These are phyloP conservation scores for Hymenochirus boettgeri DNA, from an alignment of 2,113 vertebrate genomes.

Conservation along the genomic window DNA sequence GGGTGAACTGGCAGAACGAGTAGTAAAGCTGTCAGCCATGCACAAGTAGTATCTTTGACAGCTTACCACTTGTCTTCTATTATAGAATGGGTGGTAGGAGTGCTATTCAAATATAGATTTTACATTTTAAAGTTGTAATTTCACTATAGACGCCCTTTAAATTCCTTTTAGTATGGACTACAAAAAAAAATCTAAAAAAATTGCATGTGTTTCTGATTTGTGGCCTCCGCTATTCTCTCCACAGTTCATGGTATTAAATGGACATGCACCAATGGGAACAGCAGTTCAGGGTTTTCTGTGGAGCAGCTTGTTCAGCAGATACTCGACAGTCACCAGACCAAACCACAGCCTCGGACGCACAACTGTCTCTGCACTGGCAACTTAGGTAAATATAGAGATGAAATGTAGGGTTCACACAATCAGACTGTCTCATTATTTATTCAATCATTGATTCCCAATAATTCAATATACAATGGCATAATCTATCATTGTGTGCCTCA, in stretches of 20 bases:
- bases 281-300: slow-evolving; percentile 98
- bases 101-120: no score
- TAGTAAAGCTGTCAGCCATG: no score
- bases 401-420: slow-evolving; percentile 13
- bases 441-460: not conserved
- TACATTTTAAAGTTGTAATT: no score
- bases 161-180: slow-evolving; percentile 1
- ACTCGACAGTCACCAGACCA: slow-evolving; percentile 98
- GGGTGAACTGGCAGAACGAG: no score
- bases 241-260: slow-evolving; percentile 99
- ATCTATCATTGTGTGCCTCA: slow-evolving; percentile 6
- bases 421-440: slow-evolving; percentile 2
- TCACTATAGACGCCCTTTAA: no score
- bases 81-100: no score
- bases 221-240: slow-evolving; percentile 64
- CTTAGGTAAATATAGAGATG: slow-evolving; percentile 78
- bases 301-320: slow-evolving; percentile 99
- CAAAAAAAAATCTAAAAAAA: slow-evolving; percentile 7
- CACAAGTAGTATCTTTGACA: no score
- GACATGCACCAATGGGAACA: slow-evolving; percentile 99
- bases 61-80: no score
- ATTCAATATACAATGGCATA: not conserved
- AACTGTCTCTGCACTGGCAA: slow-evolving; percentile 98
- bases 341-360: slow-evolving; percentile 97
- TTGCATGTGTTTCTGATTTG: slow-evolving; percentile 39